Evolutionary conservation across 2,113 vertebrate genomes (phyloP).

Genomic region (Heterotilapia buettikoferi): DNA sequence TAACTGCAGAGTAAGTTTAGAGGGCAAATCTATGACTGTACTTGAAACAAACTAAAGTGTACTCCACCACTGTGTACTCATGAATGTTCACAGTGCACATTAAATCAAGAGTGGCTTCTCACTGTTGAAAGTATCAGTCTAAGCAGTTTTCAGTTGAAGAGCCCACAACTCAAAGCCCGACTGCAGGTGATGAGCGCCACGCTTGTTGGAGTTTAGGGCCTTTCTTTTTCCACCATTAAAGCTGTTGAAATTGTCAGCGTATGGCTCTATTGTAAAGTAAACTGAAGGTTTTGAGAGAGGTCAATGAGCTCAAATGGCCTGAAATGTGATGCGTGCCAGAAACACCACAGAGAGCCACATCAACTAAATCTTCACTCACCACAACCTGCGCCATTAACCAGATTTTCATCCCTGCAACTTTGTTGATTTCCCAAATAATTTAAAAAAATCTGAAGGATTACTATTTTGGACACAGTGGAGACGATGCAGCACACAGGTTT

Average conservation of each 20-base stretch:
- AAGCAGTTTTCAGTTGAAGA: neutral
- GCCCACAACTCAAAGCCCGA: neutral
- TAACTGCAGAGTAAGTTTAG: neutral
- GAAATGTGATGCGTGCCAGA: neutral
- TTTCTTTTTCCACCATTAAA: neutral
- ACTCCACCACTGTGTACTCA: neutral
- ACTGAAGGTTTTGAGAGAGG: neutral
- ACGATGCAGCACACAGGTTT: neutral
- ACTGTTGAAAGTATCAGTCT: neutral
- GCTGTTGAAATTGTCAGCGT: neutral
- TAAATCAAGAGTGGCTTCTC: neutral
- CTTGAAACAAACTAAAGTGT: neutral
- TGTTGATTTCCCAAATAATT: neutral
- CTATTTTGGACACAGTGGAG: neutral
- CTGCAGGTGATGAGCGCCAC: neutral
- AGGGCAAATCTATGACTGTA: neutral
- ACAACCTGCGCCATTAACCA: neutral
- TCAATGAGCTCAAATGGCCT: neutral
- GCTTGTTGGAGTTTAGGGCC: neutral
- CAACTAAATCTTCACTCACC: neutral
- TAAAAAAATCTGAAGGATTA: neutral
- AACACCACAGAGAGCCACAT: neutral
- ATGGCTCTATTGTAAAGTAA: neutral
- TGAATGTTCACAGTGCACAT: neutral
- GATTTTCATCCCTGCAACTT: neutral